A percentile compares a stretch with the other conserved stretches of the same genome.
phyloP scores from a whole-genome alignment of 2,113 vertebrate genomes.

The Aspiorhynchus laticeps region DNA sequence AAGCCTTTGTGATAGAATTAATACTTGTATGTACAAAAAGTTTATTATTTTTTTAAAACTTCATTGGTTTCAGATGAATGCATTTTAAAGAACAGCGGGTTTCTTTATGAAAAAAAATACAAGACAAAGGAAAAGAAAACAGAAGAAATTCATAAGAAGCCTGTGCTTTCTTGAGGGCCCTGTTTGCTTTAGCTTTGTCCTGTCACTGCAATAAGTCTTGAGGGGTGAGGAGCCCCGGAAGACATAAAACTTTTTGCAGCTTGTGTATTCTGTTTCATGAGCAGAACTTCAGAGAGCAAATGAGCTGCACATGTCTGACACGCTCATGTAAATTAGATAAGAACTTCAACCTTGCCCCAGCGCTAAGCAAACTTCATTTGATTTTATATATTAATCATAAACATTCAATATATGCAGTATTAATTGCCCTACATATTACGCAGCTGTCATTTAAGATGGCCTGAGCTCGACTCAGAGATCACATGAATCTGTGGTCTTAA shows the following conservation, averaged over 20 bases:
- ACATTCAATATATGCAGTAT: constrained; percentile 67
- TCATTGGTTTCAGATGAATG: not conserved
- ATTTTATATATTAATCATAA: constrained; percentile 72
- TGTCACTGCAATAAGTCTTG: constrained; percentile 44
- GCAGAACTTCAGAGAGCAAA: constrained; percentile 70
- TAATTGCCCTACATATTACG: constrained; percentile 69
- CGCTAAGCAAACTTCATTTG: constrained; percentile 66
- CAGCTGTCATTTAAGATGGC: constrained; percentile 55
- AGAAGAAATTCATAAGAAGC: constrained; percentile 30
- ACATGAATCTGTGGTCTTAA: constrained; percentile 38
- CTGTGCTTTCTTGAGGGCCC: constrained; percentile 37
- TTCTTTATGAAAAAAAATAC: constrained; percentile 18
- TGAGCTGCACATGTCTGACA: constrained; percentile 56
- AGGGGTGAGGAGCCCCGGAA: constrained; percentile 55
- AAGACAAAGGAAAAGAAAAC: constrained; percentile 35
- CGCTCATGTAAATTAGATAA: constrained; percentile 75
- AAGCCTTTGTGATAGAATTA: not conserved
- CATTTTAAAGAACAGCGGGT: not conserved
- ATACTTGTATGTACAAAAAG: constrained; percentile 2
- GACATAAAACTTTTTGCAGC: constrained; percentile 63
- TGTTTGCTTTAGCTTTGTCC: constrained; percentile 50
- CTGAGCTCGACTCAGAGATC: constrained; percentile 42
- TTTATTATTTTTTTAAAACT: not conserved
- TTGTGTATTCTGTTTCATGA: constrained; percentile 76
- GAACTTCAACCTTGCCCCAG: constrained; percentile 64